A percentile compares a stretch with the other conserved stretches of the same genome.
Evolutionary conservation across 2,113 vertebrate species (phyloP).

Genomic region (Hypocryptadius cinnamomeus): DNA sequence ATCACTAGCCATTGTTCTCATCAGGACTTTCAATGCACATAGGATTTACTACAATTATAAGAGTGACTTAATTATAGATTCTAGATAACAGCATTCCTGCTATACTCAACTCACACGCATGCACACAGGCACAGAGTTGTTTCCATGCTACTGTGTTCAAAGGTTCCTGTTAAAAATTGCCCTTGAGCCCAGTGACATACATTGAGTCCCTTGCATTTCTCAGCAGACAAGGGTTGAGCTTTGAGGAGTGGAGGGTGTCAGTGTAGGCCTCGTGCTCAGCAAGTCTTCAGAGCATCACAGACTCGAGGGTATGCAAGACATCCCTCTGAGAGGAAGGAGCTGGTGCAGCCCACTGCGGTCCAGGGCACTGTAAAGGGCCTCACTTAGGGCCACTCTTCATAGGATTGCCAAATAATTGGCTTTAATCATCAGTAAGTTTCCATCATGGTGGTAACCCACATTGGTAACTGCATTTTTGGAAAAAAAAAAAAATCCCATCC

Average conservation of each 20-base stretch:
- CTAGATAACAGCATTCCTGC: neutral
- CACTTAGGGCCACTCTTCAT: neutral
- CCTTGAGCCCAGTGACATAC: neutral
- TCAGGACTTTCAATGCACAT: neutral
- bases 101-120: rapidly evolving
- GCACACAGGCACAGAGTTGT: neutral
- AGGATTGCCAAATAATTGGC: neutral
- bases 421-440: neutral
- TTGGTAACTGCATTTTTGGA: neutral
- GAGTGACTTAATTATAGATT: neutral
- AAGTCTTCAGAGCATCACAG: neutral
- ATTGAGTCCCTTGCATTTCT: neutral
- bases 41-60: neutral
- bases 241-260: neutral
- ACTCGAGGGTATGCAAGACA: neutral
- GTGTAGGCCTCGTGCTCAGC: neutral
- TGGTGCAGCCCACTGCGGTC: neutral
- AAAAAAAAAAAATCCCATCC: neutral
- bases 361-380: neutral
- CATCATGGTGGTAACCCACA: neutral
- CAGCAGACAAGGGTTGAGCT: neutral
- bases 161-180: neutral
- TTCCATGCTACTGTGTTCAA: neutral
- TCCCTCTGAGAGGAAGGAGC: neutral
- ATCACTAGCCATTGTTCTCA: neutral